Conservation (phyloP, 2,888 invertebrate genomes). For the Gerris lacustris region DNA sequence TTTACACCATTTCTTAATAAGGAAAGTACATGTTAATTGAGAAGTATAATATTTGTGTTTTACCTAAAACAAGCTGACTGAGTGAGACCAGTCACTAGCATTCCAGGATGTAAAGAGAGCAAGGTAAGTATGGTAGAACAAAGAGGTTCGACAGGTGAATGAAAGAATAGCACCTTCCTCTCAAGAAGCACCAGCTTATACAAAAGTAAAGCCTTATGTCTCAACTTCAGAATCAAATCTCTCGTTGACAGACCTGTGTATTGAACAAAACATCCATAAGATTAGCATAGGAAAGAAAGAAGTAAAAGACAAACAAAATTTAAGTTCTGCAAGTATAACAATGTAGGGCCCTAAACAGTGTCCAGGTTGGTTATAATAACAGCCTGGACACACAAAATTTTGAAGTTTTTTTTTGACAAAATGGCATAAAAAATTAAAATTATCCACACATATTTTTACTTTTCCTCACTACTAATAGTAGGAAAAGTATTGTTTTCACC, state of each 20-base stretch:
- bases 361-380: neutral
- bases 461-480: too few species aligned
- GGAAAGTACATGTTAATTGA: too few species aligned
- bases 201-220: conserved; percentile 79
- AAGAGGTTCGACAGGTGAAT: conserved; percentile 80
- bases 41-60: conserved; percentile 26
- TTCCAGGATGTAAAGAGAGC: conserved; percentile 77
- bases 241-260: conserved; percentile 66
- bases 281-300: conserved; percentile 8
- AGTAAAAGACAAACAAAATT: neutral
- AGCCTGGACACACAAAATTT: too few species aligned
- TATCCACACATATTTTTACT: too few species aligned
- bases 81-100: conserved; percentile 71
- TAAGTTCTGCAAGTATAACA: conserved; percentile 9
- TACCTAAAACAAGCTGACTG: conserved; percentile 72
- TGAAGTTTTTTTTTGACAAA: too few species aligned
- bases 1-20: too few species aligned
- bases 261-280: conserved; percentile 13
- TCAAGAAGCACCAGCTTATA: conserved; percentile 87
- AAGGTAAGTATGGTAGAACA: conserved; percentile 78
- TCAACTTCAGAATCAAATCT: conserved; percentile 70
- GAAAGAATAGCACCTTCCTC: conserved; percentile 78
- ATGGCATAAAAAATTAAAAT: too few species aligned
- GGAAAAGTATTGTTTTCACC: too few species aligned
- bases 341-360: neutral